phyloP scores from a whole-genome alignment of 2,888 invertebrate species.

The Erebia palarica region DNA sequence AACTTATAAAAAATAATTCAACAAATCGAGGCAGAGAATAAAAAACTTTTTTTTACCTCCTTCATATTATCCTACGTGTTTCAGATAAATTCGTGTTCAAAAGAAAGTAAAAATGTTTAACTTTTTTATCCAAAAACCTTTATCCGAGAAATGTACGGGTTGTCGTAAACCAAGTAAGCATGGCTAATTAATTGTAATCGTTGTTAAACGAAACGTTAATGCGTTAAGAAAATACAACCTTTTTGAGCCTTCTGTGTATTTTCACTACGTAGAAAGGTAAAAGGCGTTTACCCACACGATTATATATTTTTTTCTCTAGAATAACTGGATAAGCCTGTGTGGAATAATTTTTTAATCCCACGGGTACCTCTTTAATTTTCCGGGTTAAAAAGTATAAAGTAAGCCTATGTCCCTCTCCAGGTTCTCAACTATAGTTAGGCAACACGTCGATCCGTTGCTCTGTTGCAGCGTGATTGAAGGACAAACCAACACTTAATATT shows the following conservation, averaged over 20 bases:
- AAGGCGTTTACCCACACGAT: neutral
- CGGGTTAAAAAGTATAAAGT: too few species aligned
- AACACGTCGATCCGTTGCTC: too few species aligned
- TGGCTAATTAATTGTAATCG: constrained; percentile 61
- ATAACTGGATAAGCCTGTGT: too few species aligned
- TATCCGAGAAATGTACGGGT: constrained; percentile 44
- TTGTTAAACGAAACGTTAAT: constrained; percentile 55
- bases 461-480: too few species aligned
- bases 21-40: too few species aligned
- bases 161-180: constrained; percentile 39
- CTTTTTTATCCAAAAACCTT: constrained; percentile 11
- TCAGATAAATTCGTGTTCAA: constrained; percentile 2
- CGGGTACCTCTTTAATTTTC: too few species aligned
- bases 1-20: too few species aligned
- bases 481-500: too few species aligned
- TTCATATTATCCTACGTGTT: too few species aligned
- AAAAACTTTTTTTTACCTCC: neutral
- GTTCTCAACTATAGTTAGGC: too few species aligned
- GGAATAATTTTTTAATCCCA: too few species aligned
- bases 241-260: constrained; percentile 42
- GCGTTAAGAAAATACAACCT: constrained; percentile 44
- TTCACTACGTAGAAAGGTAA: neutral
- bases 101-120: neutral
- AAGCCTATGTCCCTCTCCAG: too few species aligned
- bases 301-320: neutral